Percentiles rank a stretch among this genome's conserved stretches.
Evolutionary conservation across 2,113 vertebrate genomes (phyloP).

Genomic region (Emydocephalus ijimae): DNA sequence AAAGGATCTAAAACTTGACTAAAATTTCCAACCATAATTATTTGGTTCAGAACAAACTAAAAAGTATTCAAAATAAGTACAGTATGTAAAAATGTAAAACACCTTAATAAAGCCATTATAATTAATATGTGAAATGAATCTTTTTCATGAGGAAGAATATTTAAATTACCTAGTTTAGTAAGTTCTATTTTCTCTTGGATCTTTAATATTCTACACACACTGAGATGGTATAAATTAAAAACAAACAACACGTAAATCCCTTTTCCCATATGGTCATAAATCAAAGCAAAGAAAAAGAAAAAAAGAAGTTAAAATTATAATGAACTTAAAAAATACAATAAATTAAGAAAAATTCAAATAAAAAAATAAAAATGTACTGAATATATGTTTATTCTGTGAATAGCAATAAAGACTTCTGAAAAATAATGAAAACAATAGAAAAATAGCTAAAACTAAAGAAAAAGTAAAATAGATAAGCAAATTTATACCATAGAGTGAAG

Average conservation of each 20-base stretch:
- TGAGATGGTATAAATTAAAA: not conserved
- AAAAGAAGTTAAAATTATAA: not conserved
- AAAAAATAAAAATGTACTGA: not conserved
- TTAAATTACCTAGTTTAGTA: not conserved
- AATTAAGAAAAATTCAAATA: not conserved
- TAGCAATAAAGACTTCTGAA: not conserved
- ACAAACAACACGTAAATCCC: not conserved
- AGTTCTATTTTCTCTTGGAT: not conserved
- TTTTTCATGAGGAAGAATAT: not conserved
- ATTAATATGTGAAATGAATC: not conserved
- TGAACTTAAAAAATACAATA: not conserved
- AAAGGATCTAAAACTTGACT: not conserved
- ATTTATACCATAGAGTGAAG: not conserved
- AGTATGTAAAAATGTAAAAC: not conserved
- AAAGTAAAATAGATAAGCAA: not conserved
- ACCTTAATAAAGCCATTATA: not conserved
- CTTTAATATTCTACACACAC: not conserved
- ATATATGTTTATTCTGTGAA: not conserved
- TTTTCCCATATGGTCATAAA: not conserved
- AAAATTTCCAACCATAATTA: not conserved
- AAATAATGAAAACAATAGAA: not conserved
- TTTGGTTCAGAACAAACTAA: not conserved
- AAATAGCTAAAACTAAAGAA: not conserved
- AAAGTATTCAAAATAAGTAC: not conserved
- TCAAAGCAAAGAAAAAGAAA: not conserved